Conservation (phyloP, 1,140 invertebrate genomes). For the Stratiolaelaps scimitus region DNA sequence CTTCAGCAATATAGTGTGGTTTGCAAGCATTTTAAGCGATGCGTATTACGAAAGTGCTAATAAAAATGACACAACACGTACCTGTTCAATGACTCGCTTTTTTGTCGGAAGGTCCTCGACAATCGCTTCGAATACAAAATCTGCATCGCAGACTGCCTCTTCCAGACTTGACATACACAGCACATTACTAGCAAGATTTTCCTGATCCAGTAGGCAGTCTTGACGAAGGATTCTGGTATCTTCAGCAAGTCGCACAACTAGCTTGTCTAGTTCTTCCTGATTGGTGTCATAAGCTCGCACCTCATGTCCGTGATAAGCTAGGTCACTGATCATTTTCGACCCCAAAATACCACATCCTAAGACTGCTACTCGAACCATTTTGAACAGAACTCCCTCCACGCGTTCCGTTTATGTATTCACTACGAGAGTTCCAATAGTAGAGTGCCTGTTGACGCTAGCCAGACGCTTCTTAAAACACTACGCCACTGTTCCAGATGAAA, state of each 20-base stretch:
- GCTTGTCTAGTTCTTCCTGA: constrained; percentile 39
- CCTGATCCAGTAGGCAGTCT: constrained; percentile 42
- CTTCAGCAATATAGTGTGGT: too few relatives aligned
- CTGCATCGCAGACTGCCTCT: constrained; percentile 43
- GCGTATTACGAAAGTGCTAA: too few relatives aligned
- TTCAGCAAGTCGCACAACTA: constrained; percentile 41
- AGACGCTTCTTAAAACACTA: too few relatives aligned
- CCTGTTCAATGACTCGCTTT: constrained; percentile 43
- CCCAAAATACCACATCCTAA: constrained; percentile 44
- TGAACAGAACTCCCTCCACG: not conserved
- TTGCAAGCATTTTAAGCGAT: too few relatives aligned
- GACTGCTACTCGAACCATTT: constrained; percentile 44
- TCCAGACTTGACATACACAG: constrained; percentile 43
- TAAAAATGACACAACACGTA: constrained; percentile 30
- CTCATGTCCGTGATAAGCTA: constrained; percentile 45
- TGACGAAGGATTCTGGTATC: constrained; percentile 41
- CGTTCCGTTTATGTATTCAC: too few relatives aligned
- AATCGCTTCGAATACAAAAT: constrained; percentile 45
- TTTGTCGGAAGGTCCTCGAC: constrained; percentile 43
- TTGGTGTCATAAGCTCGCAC: constrained; percentile 43
- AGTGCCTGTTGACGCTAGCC: too few relatives aligned
- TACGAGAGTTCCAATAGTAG: too few relatives aligned
- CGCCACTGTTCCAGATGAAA: too few relatives aligned
- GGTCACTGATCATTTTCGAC: constrained; percentile 44
- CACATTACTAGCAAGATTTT: constrained; percentile 44